phyloP scores from a whole-genome alignment of 2,888 invertebrate genomes.

The Vannuccia rotundouncinata region DNA sequence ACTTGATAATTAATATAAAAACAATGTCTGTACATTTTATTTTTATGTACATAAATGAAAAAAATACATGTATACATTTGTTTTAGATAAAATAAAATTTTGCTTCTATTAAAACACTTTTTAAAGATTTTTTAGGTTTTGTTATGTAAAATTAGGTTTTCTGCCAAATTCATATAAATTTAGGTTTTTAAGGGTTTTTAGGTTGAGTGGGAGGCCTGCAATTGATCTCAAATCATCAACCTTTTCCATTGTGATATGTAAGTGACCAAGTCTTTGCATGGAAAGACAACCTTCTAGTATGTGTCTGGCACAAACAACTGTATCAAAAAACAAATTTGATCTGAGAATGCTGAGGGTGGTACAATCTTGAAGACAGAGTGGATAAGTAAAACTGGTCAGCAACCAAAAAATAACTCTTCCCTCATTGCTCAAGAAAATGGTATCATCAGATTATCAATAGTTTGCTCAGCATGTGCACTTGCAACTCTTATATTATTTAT shows the following conservation, averaged over 20 bases:
- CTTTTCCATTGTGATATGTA: not conserved
- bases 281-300: not conserved
- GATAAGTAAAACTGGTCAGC: constrained; percentile 3
- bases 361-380: constrained; percentile 13
- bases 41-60: no score
- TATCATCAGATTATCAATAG: constrained; percentile 18
- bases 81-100: no score
- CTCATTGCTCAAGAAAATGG: constrained; percentile 22
- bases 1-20: no score
- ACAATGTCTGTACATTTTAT: no score
- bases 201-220: no score
- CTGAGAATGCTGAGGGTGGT: not conserved
- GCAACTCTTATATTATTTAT: constrained; percentile 5
- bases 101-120: no score
- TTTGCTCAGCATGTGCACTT: constrained; percentile 11
- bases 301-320: not conserved
- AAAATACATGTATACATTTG: no score
- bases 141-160: no score
- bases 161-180: no score
- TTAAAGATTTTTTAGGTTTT: no score
- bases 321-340: not conserved
- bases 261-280: not conserved
- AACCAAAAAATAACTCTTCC: not conserved
- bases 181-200: no score
- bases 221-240: not conserved